Conservation (phyloP, 2,888 invertebrate species). For the Mycogona germanica region DNA sequence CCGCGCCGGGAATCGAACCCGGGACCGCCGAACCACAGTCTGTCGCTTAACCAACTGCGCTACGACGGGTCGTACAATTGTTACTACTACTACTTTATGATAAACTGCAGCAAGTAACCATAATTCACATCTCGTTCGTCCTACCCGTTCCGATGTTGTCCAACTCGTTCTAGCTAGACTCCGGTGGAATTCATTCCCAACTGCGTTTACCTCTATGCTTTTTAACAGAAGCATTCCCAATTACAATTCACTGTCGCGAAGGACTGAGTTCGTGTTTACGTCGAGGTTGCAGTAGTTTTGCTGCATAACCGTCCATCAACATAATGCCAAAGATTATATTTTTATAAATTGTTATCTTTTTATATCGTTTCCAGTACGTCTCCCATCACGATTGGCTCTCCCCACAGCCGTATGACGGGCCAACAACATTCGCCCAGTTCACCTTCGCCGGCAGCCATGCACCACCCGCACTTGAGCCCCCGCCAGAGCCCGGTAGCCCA, state of each 20-base stretch:
- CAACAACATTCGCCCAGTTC: too few relatives aligned
- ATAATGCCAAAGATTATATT: neutral
- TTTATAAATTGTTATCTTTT: slow-evolving; percentile 17
- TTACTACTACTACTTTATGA: too few relatives aligned
- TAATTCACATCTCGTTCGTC: too few relatives aligned
- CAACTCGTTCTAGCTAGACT: too few relatives aligned
- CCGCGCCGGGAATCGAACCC: too few relatives aligned
- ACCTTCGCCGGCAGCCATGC: slow-evolving; percentile 8
- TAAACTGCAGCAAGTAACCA: too few relatives aligned
- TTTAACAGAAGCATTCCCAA: neutral
- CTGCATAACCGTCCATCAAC: neutral
- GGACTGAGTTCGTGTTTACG: neutral
- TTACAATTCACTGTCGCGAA: too few relatives aligned
- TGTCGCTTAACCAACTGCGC: too few relatives aligned
- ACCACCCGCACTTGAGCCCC: neutral
- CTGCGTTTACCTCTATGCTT: neutral
- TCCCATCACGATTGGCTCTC: slow-evolving; percentile 22
- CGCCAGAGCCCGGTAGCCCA: neutral
- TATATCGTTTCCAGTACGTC: slow-evolving; percentile 22
- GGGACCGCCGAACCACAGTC: too few relatives aligned
- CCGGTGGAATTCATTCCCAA: too few relatives aligned
- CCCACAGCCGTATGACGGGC: slow-evolving; percentile 13
- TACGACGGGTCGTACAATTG: too few relatives aligned
- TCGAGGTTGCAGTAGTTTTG: neutral
- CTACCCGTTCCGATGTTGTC: too few relatives aligned